Evolutionary conservation across 2,113 vertebrate species (phyloP).

Genomic region (Gyps fulvus): DNA sequence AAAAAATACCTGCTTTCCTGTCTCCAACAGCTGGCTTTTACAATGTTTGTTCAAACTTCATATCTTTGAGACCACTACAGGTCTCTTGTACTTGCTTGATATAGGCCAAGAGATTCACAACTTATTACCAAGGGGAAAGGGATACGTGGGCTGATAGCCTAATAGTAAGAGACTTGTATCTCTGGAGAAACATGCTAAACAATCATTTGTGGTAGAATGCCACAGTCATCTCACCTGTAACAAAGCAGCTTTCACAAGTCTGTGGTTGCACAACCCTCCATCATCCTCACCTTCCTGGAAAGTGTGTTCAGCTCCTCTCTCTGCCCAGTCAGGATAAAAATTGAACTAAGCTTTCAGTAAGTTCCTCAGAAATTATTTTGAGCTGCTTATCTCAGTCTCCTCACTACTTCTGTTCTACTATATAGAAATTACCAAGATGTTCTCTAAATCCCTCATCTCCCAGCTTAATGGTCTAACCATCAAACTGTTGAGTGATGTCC

Average conservation of each 20-base stretch:
- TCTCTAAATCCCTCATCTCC: not conserved
- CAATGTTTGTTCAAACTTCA: not conserved
- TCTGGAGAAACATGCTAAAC: not conserved
- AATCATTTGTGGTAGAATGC: not conserved
- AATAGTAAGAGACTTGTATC: too few species aligned
- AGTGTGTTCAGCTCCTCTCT: not conserved
- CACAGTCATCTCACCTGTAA: fast-evolving
- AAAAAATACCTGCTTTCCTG: not conserved
- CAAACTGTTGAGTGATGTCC: not conserved
- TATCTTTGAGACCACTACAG: not conserved
- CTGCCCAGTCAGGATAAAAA: not conserved
- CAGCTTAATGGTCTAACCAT: not conserved
- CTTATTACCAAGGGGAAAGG: fast-evolving
- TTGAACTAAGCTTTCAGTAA: not conserved
- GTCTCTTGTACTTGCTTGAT: not conserved
- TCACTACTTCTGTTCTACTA: not conserved
- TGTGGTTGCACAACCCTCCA: not conserved
- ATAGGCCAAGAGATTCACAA: not conserved
- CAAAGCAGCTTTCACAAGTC: not conserved
- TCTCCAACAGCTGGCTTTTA: not conserved
- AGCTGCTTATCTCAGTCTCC: not conserved
- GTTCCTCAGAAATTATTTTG: not conserved
- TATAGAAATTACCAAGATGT: not conserved
- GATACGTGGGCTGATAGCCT: not conserved
- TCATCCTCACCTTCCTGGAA: not conserved